Conservation (phyloP, 1,140 invertebrate species). For the Phthorimaea operculella region DNA sequence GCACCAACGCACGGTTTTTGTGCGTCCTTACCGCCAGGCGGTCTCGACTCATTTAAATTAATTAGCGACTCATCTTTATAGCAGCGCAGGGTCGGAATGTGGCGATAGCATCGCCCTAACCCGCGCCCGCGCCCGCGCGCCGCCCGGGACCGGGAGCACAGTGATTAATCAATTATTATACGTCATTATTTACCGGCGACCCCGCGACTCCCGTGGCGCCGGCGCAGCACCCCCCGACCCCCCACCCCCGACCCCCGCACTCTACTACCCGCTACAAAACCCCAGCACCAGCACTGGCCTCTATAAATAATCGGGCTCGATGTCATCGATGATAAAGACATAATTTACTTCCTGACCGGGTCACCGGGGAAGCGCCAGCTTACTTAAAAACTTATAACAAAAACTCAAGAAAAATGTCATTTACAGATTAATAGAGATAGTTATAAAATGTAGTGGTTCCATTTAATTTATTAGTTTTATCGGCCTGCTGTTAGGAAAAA, state of each 20-base stretch:
- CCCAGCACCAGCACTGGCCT: background rate
- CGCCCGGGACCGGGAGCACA: slow-evolving; percentile 8
- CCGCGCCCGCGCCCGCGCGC: background rate
- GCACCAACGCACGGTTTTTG: slow-evolving; percentile 15
- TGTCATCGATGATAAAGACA: slow-evolving; percentile 28
- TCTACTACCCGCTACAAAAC: slow-evolving; percentile 2
- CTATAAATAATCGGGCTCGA: slow-evolving; percentile 18
- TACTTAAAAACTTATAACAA: background rate
- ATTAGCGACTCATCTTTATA: slow-evolving; percentile 36
- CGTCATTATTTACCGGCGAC: slow-evolving; percentile 45
- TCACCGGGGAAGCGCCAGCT: too few relatives aligned
- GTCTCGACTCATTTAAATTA: slow-evolving; percentile 45
- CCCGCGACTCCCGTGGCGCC: slow-evolving; percentile 15
- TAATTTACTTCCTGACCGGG: slow-evolving; percentile 32
- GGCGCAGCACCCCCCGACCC: slow-evolving; percentile 10
- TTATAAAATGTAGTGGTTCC: background rate
- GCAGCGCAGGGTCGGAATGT: slow-evolving; percentile 25
- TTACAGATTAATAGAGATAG: slow-evolving; percentile 1
- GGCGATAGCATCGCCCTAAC: slow-evolving; percentile 35
- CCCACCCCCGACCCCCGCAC: slow-evolving; percentile 5
- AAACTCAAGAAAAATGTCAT: background rate
- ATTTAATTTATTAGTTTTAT: background rate
- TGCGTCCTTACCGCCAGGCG: slow-evolving; percentile 17
- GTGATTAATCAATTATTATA: slow-evolving; percentile 56
- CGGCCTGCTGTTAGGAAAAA: too few relatives aligned